Evolutionary conservation across 2,113 vertebrate species (phyloP), one percentile per base, ranked within the genome.

Genomic region (Indri indri): DNA sequence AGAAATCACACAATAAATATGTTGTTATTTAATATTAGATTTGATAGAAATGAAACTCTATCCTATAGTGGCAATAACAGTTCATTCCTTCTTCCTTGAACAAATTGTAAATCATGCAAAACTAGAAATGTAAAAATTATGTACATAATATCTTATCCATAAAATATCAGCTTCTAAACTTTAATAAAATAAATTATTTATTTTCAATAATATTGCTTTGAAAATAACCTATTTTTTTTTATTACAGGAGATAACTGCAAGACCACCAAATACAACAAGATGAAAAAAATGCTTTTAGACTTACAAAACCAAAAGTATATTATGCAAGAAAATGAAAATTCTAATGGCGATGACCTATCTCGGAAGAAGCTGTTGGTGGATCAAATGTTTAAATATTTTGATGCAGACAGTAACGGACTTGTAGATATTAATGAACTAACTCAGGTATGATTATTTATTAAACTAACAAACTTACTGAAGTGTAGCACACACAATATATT

Each of bases 311-410:
- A 97, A 96, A 99, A 98, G 91, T 99, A 99, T 77, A 82, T 98
- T 91, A 97, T 96, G 25, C 98, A 98, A 73, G 97, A 98, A 96
- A 96, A 98, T 98, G 98, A 98, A 68, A 99, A 98, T 52, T 94
- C 93, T 34, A 85, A 98, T 76, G 97, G 97, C 70, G 99, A 99
- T 95, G 99, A 99, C 97, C 98, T 99, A 97, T 96, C 97, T 20
- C 98, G 98, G 95, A 99, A 98, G 98, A 99, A 99, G 97, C 94
- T 98, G 74, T 98, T 99, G 91, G 99, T 99, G 65, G 99, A 99
- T 97, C 96, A 99, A 50, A 99, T 99, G 99, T 99, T 99, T 98
- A 99, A 99, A 92, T 99, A 99, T 98, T 99, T 99, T 96, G 99
- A 99, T 94, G 98, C 98, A 8, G 99, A 99, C 97, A 98, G 97